These are phyloP conservation scores for Caenorhabditis becei DNA, from an alignment of 2,888 invertebrate species.

Conservation along the genomic window DNA sequence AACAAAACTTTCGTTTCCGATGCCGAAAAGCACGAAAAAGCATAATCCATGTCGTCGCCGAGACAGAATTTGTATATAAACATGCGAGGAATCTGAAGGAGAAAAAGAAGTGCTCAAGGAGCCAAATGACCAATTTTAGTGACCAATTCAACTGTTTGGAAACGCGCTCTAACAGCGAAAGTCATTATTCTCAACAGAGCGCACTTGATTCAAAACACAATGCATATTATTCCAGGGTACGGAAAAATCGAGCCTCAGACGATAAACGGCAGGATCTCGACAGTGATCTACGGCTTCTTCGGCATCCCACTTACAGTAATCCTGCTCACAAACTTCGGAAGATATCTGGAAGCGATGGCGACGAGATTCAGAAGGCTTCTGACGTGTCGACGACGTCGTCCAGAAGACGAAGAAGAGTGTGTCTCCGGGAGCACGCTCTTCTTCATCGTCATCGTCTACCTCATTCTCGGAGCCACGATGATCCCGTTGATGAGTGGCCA, in stretches of 20 bases:
- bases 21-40: conserved; percentile 4
- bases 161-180: no score
- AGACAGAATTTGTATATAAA: conserved; percentile 31
- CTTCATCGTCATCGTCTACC: conserved; percentile 69
- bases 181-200: no score
- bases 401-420: conserved; percentile 60
- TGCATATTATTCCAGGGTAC: conserved; percentile 70
- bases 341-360: conserved; percentile 76
- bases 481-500: conserved; percentile 70
- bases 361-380: conserved; percentile 54
- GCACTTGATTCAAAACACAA: no score
- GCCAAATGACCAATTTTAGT: conserved; percentile 1
- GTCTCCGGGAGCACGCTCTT: conserved; percentile 68
- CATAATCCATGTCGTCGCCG: conserved; percentile 43
- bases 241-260: conserved; percentile 80
- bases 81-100: conserved; percentile 23
- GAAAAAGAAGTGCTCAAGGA: not conserved
- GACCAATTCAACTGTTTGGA: not conserved
- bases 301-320: conserved; percentile 80
- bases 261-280: conserved; percentile 77
- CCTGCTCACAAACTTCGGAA: conserved; percentile 79
- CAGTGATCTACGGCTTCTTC: conserved; percentile 79
- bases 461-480: conserved; percentile 69
- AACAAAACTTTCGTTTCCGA: conserved; percentile 38
- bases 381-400: conserved; percentile 30